Conservation (phyloP, 2,113 vertebrate genomes). For the Catharus fuscescens region DNA sequence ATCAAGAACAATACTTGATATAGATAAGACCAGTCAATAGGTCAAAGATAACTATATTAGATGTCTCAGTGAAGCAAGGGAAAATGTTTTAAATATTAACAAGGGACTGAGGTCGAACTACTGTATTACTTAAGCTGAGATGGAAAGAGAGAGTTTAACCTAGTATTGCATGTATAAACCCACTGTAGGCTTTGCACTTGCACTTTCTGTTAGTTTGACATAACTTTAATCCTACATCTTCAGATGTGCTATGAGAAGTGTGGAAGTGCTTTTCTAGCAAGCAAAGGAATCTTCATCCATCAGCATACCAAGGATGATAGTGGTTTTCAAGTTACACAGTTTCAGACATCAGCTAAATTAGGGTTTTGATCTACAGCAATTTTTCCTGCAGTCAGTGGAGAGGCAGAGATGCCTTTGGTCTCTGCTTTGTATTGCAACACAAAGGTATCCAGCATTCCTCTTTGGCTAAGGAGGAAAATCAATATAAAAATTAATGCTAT, state of each 20-base stretch:
- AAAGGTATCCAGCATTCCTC: not conserved
- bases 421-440: not conserved
- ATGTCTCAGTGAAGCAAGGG: not conserved
- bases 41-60: conserved; percentile 33
- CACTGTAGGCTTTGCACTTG: not conserved
- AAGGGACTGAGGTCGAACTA: not conserved
- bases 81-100: conserved; percentile 50
- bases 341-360: not conserved
- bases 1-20: not conserved
- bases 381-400: not conserved
- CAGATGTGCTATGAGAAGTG: not conserved
- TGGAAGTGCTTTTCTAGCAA: not conserved
- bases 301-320: not conserved
- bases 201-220: not conserved
- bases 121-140: not conserved
- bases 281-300: not conserved
- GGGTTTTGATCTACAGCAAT: not conserved
- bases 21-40: conserved; percentile 1
- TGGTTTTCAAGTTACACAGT: not conserved
- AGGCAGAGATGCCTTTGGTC: not conserved
- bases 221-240: not conserved
- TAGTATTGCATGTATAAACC: not conserved
- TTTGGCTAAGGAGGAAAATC: not conserved
- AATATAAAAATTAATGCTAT: not conserved
- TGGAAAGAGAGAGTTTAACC: not conserved